Evolutionary conservation across 2,888 invertebrate genomes (phyloP).

Genomic region (Hypena proboscidalis): DNA sequence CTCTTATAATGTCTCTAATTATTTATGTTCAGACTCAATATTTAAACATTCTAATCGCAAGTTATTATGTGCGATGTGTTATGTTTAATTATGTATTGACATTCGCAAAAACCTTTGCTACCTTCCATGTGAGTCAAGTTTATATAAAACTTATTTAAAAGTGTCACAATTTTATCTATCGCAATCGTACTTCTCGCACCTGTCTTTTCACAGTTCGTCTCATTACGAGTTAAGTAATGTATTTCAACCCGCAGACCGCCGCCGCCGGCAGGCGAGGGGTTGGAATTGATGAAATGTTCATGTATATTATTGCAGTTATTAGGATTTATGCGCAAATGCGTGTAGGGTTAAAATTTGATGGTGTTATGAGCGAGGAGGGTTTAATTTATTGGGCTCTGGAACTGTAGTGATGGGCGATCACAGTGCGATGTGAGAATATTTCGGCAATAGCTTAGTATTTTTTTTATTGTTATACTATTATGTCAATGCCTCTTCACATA

Average conservation of each 20-base stretch:
- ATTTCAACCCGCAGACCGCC: constrained; percentile 45
- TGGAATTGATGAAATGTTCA: constrained; percentile 22
- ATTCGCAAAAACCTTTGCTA: too few relatives aligned
- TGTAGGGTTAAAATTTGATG: constrained; percentile 7
- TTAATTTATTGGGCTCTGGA: too few relatives aligned
- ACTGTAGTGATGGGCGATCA: too few relatives aligned
- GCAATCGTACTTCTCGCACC: constrained; percentile 18
- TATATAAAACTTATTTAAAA: neutral
- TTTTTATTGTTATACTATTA: too few relatives aligned
- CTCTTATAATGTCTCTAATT: too few relatives aligned
- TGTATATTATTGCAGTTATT: constrained; percentile 11
- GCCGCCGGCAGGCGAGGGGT: constrained; percentile 26
- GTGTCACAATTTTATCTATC: constrained; percentile 2
- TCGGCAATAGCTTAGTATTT: too few relatives aligned
- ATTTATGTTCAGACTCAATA: too few relatives aligned
- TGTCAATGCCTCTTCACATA: too few relatives aligned
- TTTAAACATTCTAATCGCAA: too few relatives aligned
- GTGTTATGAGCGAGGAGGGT: neutral
- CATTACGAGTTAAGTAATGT: constrained; percentile 60
- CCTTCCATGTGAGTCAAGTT: neutral
- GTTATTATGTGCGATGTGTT: too few relatives aligned
- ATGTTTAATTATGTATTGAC: too few relatives aligned
- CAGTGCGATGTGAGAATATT: too few relatives aligned
- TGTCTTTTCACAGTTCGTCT: constrained; percentile 28
- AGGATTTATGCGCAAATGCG: constrained; percentile 2